Percentiles rank a stretch among this genome's conserved stretches.
phyloP scores from a whole-genome alignment of 1,140 invertebrate genomes.

The Ostrea denselamellosa region DNA sequence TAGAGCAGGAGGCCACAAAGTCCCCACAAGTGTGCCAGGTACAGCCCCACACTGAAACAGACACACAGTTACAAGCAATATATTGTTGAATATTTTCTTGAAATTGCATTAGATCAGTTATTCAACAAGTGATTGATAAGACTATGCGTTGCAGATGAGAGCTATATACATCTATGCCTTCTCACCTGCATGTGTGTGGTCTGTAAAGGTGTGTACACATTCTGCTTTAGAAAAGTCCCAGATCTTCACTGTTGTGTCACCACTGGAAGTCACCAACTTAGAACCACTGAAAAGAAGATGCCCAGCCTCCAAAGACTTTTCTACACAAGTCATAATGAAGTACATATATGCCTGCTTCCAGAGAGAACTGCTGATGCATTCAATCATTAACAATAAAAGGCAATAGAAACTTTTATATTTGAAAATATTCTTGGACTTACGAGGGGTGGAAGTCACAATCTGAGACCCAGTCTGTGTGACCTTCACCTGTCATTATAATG shows the following conservation, averaged over 20 bases:
- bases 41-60: slow-evolving; percentile 76
- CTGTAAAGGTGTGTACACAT: slow-evolving; percentile 78
- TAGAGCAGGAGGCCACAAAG: slow-evolving; percentile 78
- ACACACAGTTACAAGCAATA: not conserved
- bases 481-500: slow-evolving; percentile 78
- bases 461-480: slow-evolving; percentile 79
- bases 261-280: slow-evolving; percentile 76
- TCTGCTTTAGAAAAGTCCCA: slow-evolving; percentile 78
- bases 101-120: too few relatives aligned
- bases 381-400: not conserved
- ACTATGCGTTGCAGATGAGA: too few relatives aligned
- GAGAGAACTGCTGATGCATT: too few relatives aligned
- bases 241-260: slow-evolving; percentile 78
- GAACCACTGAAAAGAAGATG: slow-evolving; percentile 68
- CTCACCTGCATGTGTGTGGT: slow-evolving; percentile 77
- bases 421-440: slow-evolving; percentile 63
- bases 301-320: too few relatives aligned
- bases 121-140: too few relatives aligned
- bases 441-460: slow-evolving; percentile 78
- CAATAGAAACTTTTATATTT: not conserved
- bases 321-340: too few relatives aligned
- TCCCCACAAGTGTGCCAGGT: slow-evolving; percentile 79
- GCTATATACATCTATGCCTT: not conserved
- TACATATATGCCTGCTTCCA: too few relatives aligned
- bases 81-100: too few relatives aligned